Percentiles rank a stretch among this genome's conserved stretches.
phyloP scores from a whole-genome alignment of 1,140 invertebrate species.

The Lepidurus apus region DNA sequence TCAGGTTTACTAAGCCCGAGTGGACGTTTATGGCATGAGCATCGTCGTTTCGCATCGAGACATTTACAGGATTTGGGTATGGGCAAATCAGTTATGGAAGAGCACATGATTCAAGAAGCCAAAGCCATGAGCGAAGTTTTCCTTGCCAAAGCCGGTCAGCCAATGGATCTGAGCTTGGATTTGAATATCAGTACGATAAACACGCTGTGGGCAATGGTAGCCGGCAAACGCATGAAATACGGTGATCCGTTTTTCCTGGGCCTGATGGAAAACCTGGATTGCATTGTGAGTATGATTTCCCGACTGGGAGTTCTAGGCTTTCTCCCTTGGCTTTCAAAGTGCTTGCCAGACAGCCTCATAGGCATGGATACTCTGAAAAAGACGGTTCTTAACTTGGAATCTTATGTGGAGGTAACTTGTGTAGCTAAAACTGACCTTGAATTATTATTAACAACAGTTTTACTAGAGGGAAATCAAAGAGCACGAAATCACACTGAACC shows the following conservation, averaged over 20 bases:
- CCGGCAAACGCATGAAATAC: constrained; percentile 50
- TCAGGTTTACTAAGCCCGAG: neutral
- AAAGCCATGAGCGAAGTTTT: constrained; percentile 9
- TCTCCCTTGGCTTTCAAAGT: constrained; percentile 21
- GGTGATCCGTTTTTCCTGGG: constrained; percentile 39
- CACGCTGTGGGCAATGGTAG: constrained; percentile 64
- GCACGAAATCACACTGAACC: constrained; percentile 62
- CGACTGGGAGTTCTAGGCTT: constrained; percentile 2
- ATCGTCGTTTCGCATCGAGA: constrained; percentile 36
- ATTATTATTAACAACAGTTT: constrained; percentile 37
- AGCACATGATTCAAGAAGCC: constrained; percentile 14
- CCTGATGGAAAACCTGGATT: neutral
- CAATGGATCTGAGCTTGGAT: constrained; percentile 11
- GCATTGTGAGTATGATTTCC: neutral
- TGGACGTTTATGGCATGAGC: constrained; percentile 36
- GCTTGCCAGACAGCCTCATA: constrained; percentile 38
- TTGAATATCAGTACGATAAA: constrained; percentile 45
- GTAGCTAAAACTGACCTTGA: no score
- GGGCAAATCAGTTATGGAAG: constrained; percentile 24
- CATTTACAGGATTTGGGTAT: constrained; percentile 36
- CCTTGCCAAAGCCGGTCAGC: neutral
- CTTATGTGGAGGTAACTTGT: constrained; percentile 45
- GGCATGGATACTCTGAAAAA: constrained; percentile 53
- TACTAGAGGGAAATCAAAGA: constrained; percentile 59
- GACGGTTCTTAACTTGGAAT: constrained; percentile 49